A percentile compares a stretch with the other conserved stretches of the same genome.
phyloP scores from a whole-genome alignment of 2,888 invertebrate species.

The Autographa pulchrina region DNA sequence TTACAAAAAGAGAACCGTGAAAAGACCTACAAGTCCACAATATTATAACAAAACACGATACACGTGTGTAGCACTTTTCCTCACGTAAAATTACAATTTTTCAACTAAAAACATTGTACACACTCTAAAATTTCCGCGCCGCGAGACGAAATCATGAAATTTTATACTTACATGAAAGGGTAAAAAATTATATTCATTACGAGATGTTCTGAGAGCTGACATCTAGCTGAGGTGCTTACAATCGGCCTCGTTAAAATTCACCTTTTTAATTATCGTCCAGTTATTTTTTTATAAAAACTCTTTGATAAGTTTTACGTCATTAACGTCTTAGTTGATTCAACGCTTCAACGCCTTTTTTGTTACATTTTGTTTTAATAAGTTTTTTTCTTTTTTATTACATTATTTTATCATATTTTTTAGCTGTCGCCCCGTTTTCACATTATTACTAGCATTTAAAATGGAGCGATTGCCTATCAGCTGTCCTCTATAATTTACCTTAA shows the following conservation, averaged over 20 bases:
- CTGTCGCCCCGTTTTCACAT: too few relatives aligned
- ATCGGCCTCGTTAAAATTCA: slow-evolving; percentile 78
- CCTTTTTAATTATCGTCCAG: slow-evolving; percentile 77
- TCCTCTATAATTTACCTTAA: too few relatives aligned
- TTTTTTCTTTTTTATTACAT: slow-evolving; percentile 5
- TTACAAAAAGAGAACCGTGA: too few relatives aligned
- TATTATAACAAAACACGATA: neutral
- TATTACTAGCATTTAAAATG: neutral
- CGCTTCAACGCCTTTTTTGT: slow-evolving; percentile 25
- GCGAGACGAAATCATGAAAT: slow-evolving; percentile 18
- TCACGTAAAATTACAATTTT: neutral
- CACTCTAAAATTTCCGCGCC: slow-evolving; percentile 6
- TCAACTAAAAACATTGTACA: neutral
- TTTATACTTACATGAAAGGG: slow-evolving; percentile 19
- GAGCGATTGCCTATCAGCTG: too few relatives aligned
- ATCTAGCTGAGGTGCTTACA: slow-evolving; percentile 65
- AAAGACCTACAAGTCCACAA: too few relatives aligned
- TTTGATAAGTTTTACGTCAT: slow-evolving; percentile 74
- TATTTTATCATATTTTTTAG: neutral
- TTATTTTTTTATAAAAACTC: slow-evolving; percentile 54
- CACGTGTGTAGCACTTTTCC: neutral
- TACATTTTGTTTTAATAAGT: neutral
- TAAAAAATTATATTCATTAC: slow-evolving; percentile 46
- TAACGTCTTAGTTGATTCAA: slow-evolving; percentile 67
- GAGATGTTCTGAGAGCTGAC: slow-evolving; percentile 53